phyloP scores from a whole-genome alignment of 2,797 vertebrate species.

The Darevskia nairensis region DNA sequence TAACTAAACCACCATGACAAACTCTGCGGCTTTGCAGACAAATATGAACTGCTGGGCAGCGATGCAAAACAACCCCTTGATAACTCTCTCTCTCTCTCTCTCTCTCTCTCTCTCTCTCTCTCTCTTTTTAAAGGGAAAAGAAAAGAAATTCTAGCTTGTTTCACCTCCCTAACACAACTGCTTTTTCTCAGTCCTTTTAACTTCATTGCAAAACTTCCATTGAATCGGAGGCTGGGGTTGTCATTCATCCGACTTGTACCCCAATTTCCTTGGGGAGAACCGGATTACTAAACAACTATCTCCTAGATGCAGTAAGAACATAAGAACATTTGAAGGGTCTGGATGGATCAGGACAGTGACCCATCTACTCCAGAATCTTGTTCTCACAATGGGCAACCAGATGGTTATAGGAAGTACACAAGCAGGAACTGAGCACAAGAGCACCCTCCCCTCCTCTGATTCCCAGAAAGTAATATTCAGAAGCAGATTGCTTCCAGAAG shows the following conservation, averaged over 20 bases:
- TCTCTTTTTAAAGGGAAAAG: constrained; percentile 15
- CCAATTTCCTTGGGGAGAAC: neutral
- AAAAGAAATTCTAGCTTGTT: constrained; percentile 39
- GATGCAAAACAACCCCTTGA: constrained; percentile 58
- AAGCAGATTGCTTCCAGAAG: no score
- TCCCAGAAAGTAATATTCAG: no score
- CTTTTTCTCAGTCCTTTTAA: constrained; percentile 43
- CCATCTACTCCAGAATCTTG: no score
- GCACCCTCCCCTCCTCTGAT: no score
- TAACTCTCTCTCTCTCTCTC: neutral
- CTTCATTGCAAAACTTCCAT: constrained; percentile 35
- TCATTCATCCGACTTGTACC: neutral
- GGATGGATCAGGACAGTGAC: no score
- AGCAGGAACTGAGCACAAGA: no score
- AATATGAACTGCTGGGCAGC: constrained; percentile 61
- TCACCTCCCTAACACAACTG: constrained; percentile 40
- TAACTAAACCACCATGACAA: constrained; percentile 69
- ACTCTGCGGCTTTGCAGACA: constrained; percentile 45
- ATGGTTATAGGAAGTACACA: no score
- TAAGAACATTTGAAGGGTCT: no score
- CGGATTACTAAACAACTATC: no score
- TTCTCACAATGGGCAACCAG: no score
- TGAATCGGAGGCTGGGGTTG: constrained; percentile 35
- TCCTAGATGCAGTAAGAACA: no score
- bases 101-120: no score